Evolutionary conservation across 2,113 vertebrate genomes (phyloP), one percentile per base, ranked within the genome.

Genomic region (Callocephalon fimbriatum): DNA sequence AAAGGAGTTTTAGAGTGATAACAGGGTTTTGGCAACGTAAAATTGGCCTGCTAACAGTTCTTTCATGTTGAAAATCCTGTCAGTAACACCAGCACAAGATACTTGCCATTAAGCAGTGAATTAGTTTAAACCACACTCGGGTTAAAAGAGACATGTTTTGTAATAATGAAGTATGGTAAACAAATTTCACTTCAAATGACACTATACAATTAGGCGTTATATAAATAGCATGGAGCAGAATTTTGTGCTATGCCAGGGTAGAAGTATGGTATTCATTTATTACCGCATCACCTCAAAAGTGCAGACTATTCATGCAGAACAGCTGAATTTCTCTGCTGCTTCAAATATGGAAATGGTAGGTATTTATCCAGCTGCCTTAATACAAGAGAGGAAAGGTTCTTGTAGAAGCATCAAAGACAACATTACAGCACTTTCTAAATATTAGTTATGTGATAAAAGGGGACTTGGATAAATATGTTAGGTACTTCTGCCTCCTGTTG

Each of bases 11-110:
- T 45, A 48, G 93, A 81, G 91, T 51, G 86, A 17, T 87, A 94
- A 96, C 89, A 95, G 94, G 70, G 79, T 61, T 95, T 89, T 87
- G 89, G 77, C 80, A 72, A 66, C 37, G 15, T 74, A 75, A 86
- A 94, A 67, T 25, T 61, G 72, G 65, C 56, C 65, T 56, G 65
- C 79, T 56, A 74, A 77, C 0, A 0, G 92, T 86, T 93, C 88
- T 96, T 83, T 93, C 75, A 93, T 77, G 92, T 91, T 86, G 83
- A 95, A 93, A 96, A 77, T 26, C 26, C 82, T 80, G 59, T 96
- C 92, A 78, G 56, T 90, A 84, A 84, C 65, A 80, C 76, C 70
- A 83, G 53, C 75, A 68, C 2, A 0, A 93, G 51, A 20, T 81
- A 74, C 15, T 68, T 75, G 68, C 70, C 40, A 29, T 92, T 71